Percentiles rank a stretch among this genome's conserved stretches.
Conservation (phyloP, 2,888 invertebrate species). For the Elgonia sp. region DNA sequence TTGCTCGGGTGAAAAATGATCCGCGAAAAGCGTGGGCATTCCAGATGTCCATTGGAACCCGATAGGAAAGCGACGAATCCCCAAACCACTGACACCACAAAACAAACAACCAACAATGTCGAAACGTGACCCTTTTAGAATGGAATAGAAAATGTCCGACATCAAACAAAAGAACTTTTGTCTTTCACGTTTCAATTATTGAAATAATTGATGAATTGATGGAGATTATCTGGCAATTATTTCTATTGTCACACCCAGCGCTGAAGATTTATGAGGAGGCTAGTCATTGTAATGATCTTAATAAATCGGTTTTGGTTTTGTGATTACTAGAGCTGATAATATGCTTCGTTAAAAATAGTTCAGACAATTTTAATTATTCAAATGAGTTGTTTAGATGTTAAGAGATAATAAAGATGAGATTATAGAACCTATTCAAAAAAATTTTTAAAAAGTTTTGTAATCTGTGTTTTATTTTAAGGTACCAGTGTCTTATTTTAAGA, state of each 20-base stretch:
- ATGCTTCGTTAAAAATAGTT: too few species aligned
- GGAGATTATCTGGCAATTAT: constrained; percentile 37
- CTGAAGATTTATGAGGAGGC: constrained; percentile 2
- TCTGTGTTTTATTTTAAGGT: too few species aligned
- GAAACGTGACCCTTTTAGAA: constrained; percentile 33
- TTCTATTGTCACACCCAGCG: constrained; percentile 33
- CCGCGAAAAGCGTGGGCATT: constrained; percentile 85
- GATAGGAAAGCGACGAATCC: constrained; percentile 76
- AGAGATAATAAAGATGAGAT: too few species aligned
- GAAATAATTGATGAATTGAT: constrained; percentile 37
- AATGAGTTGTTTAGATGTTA: too few species aligned
- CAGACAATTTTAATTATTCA: too few species aligned
- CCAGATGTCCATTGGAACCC: constrained; percentile 76
- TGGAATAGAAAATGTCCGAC: constrained; percentile 40
- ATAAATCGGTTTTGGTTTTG: constrained; percentile 5
- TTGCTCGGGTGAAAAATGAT: constrained; percentile 86
- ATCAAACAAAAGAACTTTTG: constrained; percentile 38
- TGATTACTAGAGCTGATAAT: too few species aligned
- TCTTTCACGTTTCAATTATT: constrained; percentile 48
- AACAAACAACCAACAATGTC: constrained; percentile 58
- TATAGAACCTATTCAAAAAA: too few species aligned
- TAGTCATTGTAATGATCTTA: constrained; percentile 22
- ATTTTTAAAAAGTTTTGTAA: too few species aligned
- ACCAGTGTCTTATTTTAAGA: too few species aligned
- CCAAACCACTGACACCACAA: constrained; percentile 69